These are phyloP conservation scores for Aphaenogaster ashmeadi DNA, from an alignment of 1,140 invertebrate genomes.

Conservation along the genomic window DNA sequence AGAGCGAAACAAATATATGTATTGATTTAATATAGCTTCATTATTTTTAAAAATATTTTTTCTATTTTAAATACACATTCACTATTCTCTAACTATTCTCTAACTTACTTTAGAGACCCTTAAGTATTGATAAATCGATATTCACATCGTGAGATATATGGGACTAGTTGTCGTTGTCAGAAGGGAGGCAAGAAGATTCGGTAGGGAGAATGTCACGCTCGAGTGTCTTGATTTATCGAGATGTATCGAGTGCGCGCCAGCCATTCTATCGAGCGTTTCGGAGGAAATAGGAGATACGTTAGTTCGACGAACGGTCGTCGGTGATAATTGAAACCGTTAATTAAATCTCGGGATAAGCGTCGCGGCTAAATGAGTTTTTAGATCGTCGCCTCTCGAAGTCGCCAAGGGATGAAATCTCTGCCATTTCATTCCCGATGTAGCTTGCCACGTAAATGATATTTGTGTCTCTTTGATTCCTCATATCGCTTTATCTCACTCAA, in stretches of 20 bases:
- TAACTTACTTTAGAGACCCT: not conserved
- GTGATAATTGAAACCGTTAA: constrained; percentile 72
- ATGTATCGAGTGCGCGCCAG: constrained; percentile 45
- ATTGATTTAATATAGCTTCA: not conserved
- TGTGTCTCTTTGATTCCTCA: not conserved
- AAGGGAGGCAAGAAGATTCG: constrained; percentile 37
- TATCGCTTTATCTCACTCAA: not conserved
- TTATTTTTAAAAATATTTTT: not conserved
- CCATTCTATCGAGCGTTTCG: constrained; percentile 39
- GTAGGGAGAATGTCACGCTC: constrained; percentile 47
- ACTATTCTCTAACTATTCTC: not conserved
- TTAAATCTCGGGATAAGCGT: constrained; percentile 71
- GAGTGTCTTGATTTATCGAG: constrained; percentile 63
- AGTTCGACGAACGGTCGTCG: constrained; percentile 40
- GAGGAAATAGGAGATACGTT: constrained; percentile 65
- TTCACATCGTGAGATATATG: constrained; percentile 35
- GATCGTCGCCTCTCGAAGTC: constrained; percentile 44
- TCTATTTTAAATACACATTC: not conserved
- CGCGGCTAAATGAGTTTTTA: constrained; percentile 69
- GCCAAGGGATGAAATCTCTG: constrained; percentile 52
- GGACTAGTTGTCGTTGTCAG: constrained; percentile 42
- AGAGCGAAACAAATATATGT: not conserved
- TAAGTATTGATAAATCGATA: constrained; percentile 8
- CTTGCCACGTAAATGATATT: constrained; percentile 16
- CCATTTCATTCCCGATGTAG: constrained; percentile 39